Evolutionary conservation across 2,113 vertebrate species (phyloP).

Genomic region (Numenius arquata): DNA sequence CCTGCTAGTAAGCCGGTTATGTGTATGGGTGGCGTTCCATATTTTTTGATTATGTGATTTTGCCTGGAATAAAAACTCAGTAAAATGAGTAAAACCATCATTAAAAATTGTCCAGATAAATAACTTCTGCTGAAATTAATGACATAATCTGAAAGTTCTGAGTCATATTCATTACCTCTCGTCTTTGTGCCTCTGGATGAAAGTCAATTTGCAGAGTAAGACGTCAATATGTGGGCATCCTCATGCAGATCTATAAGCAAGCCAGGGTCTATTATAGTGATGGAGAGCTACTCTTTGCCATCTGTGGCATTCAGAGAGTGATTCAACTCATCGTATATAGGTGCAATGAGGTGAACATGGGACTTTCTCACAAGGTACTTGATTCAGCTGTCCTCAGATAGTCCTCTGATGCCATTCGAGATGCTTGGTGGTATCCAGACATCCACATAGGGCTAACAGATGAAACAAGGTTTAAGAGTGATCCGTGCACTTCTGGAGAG

Average conservation of each 20-base stretch:
- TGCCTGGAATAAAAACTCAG: background rate
- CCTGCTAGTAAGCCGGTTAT: background rate
- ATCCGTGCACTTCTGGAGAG: background rate
- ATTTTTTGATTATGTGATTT: background rate
- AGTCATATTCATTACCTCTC: background rate
- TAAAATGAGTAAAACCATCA: background rate
- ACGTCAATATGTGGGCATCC: background rate
- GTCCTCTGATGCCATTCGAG: rapidly evolving
- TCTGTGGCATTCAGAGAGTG: background rate
- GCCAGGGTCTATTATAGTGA: background rate
- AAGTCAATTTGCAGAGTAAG: background rate
- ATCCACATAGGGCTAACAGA: rapidly evolving
- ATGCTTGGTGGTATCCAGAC: background rate
- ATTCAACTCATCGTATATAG: background rate
- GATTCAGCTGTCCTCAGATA: background rate
- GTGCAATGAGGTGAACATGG: background rate
- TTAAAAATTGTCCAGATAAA: background rate
- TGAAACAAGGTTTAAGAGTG: background rate
- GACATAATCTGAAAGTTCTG: background rate
- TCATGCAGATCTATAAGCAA: background rate
- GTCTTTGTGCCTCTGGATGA: background rate
- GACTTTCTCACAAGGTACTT: background rate
- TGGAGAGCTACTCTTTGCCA: background rate
- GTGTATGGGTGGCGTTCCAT: rapidly evolving
- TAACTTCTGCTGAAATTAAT: background rate